These are phyloP conservation scores for Portunus trituberculatus DNA, from an alignment of 1,140 invertebrate genomes.

Conservation along the genomic window DNA sequence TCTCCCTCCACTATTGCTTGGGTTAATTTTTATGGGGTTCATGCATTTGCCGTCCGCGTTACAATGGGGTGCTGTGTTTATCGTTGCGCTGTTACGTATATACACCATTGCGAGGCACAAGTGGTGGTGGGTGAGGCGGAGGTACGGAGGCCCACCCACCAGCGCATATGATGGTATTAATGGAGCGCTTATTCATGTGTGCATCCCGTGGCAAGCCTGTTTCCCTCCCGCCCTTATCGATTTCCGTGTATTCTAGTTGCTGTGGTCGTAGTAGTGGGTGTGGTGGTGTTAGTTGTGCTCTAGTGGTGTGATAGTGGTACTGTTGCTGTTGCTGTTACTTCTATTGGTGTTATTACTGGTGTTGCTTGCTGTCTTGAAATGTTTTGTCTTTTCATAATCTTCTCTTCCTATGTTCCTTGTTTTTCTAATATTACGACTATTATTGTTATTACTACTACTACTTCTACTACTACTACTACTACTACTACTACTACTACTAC, in stretches of 20 bases:
- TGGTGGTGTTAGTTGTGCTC: too few relatives aligned
- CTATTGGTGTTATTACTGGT: too few relatives aligned
- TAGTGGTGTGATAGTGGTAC: too few relatives aligned
- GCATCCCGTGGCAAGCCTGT: neutral
- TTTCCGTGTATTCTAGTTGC: neutral
- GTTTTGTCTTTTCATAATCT: too few relatives aligned
- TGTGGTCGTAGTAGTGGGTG: too few relatives aligned
- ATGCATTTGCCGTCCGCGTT: neutral
- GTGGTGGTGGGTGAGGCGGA: neutral
- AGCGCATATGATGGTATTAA: neutral
- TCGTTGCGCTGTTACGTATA: neutral
- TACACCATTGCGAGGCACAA: neutral
- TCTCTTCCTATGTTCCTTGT: too few relatives aligned
- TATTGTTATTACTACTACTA: too few relatives aligned
- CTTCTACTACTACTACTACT: too few relatives aligned
- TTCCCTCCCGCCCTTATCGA: neutral
- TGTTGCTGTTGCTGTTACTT: too few relatives aligned
- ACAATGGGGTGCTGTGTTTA: neutral
- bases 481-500: too few relatives aligned
- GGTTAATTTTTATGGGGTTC: neutral
- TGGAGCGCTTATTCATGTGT: neutral
- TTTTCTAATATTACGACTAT: too few relatives aligned
- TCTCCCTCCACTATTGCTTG: neutral
- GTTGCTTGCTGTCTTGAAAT: too few relatives aligned
- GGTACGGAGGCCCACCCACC: neutral